Conservation (phyloP, 2,888 invertebrate genomes). For the Agrypnus murinus region DNA sequence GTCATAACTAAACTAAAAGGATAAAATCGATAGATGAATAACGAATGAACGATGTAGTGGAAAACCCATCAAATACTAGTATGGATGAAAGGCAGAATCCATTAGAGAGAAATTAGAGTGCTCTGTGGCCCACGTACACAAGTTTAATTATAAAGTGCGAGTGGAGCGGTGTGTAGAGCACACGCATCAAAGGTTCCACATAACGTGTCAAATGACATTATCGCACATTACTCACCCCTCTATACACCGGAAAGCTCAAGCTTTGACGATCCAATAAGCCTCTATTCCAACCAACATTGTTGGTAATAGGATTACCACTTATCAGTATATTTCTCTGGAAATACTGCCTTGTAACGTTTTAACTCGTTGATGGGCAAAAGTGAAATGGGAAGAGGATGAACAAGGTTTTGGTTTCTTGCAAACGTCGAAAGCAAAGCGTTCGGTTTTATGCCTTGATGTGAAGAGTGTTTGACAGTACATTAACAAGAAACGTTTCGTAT, state of each 20-base stretch:
- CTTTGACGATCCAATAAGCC: constrained; percentile 58
- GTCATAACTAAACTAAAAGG: constrained; percentile 26
- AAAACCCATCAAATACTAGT: constrained; percentile 54
- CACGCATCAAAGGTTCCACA: constrained; percentile 60
- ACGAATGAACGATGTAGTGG: constrained; percentile 46
- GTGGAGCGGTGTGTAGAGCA: constrained; percentile 55
- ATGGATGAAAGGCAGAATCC: constrained; percentile 66
- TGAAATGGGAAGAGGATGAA: background rate
- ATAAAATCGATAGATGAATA: constrained; percentile 48
- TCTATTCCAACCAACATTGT: constrained; percentile 54
- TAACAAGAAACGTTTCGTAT: too few species aligned
- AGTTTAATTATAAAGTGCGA: constrained; percentile 67
- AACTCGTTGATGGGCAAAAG: constrained; percentile 26
- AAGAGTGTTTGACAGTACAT: background rate
- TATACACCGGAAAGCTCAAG: constrained; percentile 53
- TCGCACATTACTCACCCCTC: constrained; percentile 58
- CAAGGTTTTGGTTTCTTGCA: background rate
- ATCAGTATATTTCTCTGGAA: constrained; percentile 46
- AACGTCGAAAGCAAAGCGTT: background rate
- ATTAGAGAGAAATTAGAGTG: constrained; percentile 66
- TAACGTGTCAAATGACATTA: constrained; percentile 60
- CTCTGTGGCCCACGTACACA: constrained; percentile 61
- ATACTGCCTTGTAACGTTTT: constrained; percentile 34
- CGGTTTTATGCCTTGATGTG: background rate
- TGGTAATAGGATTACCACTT: constrained; percentile 56